Evolutionary conservation across 2,797 vertebrate species (phyloP).

Genomic region (Meda fulgida): DNA sequence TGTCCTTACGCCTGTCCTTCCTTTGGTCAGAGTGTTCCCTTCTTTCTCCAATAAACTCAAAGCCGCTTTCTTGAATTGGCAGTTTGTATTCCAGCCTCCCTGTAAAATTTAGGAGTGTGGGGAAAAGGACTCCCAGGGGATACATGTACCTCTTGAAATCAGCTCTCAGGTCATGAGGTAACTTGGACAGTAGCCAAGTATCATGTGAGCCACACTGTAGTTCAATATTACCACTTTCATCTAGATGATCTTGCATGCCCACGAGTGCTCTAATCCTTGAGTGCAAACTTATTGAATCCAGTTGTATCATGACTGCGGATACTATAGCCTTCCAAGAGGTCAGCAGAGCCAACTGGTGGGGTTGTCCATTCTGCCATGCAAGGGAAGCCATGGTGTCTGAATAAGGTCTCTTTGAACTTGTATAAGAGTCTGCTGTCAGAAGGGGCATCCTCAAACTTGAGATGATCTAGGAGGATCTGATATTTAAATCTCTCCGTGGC

Average conservation of each 20-base stretch:
- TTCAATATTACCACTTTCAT: not conserved
- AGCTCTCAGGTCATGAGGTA: not conserved
- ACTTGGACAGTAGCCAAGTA: not conserved
- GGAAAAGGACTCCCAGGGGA: not conserved
- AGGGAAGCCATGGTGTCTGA: not conserved
- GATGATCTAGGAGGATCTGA: conserved; percentile 9
- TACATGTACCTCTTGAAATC: conserved; percentile 4
- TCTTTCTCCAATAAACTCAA: not conserved
- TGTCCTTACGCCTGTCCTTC: not conserved
- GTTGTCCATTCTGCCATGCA: not conserved
- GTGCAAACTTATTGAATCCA: not conserved
- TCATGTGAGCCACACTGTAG: not conserved
- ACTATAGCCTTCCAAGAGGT: not conserved
- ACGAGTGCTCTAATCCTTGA: not conserved
- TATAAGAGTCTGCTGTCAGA: not conserved
- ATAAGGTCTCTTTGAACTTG: not conserved
- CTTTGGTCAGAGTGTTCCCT: not conserved
- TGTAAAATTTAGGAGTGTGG: not conserved
- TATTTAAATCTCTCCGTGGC: not conserved
- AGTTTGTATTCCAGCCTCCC: not conserved
- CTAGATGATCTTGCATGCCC: not conserved
- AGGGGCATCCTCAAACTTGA: not conserved
- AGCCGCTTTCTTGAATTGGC: not conserved
- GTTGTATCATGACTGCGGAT: not conserved
- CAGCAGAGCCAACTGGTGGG: not conserved